phyloP scores from a whole-genome alignment of 2,113 vertebrate species.

The Gavia stellata region DNA sequence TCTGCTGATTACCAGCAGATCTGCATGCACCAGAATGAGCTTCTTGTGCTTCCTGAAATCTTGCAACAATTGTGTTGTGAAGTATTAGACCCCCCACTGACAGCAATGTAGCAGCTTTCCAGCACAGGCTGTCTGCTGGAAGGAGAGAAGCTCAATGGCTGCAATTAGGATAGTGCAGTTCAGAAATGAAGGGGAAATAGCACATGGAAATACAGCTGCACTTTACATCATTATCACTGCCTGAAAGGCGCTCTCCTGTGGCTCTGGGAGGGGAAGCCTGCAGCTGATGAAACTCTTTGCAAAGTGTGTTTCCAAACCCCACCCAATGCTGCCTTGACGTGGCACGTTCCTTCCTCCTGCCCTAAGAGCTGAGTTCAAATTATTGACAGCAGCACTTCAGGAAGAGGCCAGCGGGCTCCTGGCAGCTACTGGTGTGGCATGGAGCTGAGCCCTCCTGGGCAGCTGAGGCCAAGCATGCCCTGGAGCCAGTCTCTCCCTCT shows the following conservation, averaged over 20 bases:
- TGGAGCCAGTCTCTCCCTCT: background rate
- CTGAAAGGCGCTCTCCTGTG: background rate
- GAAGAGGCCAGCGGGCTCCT: background rate
- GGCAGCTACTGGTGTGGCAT: accelerated
- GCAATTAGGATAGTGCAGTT: background rate
- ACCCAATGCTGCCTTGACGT: background rate
- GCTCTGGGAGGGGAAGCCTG: background rate
- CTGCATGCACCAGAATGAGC: background rate
- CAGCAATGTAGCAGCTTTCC: background rate
- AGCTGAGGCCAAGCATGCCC: background rate
- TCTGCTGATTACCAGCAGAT: background rate
- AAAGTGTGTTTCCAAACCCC: background rate
- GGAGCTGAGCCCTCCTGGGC: background rate
- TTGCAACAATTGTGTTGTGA: background rate
- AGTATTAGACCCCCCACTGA: background rate
- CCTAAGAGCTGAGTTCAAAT: background rate
- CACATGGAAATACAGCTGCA: background rate
- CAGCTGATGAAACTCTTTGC: constrained; percentile 28
- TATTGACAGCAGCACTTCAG: background rate
- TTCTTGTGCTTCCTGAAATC: background rate
- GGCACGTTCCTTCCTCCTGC: background rate
- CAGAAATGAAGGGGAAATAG: background rate
- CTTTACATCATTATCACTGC: background rate
- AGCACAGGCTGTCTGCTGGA: background rate
- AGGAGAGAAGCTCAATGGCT: background rate